Evolutionary conservation across 2,888 invertebrate genomes (phyloP), one percentile per base, ranked within the genome.

Genomic region (Lasius fuliginosus): DNA sequence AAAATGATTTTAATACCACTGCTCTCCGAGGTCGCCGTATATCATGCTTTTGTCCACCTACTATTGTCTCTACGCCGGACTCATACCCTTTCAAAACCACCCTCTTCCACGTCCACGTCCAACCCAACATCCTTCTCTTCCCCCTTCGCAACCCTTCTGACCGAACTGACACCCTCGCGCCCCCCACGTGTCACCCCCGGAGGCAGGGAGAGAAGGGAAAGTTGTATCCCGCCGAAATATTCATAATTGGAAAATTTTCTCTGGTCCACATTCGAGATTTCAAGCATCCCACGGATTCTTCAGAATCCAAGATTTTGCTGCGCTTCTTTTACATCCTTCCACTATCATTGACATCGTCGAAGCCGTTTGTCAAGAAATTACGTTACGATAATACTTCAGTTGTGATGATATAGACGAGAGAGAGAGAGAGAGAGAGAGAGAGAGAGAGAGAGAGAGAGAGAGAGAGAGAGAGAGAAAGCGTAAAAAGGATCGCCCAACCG

Each of bases 1-100:
- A 94, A 94, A 94, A 94, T 94, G 94, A 94, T 94, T 94, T 94
- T 94, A 94, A 94, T 94, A 94, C 94, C 93, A 90, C 91, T 91
- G 92, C 92, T 92, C 91, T 53, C 91, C 87, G 90, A 86, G 91
- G 90, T 90, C 91, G 92, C 91, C 94, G 92, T 94, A 94, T 93
- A 94, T 94, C 94, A 94, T 88, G 94, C 94, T 94, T 94, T 94
- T 94, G 94, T 94, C 94, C 93, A 92, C 92, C 93, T 92, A 93
- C 94, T 88, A 94, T 94, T 94, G 94, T 94, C 94, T 94, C 93
- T 92, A 64, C 89, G 92, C 87, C 90, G 89, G 90, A 85, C 91
- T 88, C 89, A 86, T 87, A 88, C 92, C 89, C 93, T 87, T 87
- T 88, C 87, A 85, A 90, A 91, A 91, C 90, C 90, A 49, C 81